These are phyloP conservation scores for Brachyistius frenatus DNA, from an alignment of 2,113 vertebrate genomes.

Conservation along the genomic window DNA sequence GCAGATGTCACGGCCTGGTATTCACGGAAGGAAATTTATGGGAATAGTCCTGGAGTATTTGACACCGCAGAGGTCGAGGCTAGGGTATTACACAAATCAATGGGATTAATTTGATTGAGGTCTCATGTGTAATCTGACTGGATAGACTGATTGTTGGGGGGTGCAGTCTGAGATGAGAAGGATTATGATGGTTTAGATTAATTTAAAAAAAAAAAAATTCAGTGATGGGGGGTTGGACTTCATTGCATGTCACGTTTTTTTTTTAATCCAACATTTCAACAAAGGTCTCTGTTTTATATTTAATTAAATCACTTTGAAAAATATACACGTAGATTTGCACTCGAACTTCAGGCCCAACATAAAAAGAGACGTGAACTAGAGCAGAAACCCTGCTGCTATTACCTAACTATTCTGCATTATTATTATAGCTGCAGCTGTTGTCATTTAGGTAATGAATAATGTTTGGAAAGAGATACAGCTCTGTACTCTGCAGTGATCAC, in stretches of 20 bases:
- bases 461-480: conserved; percentile 59
- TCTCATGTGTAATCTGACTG: conserved; percentile 75
- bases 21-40: conserved; percentile 74
- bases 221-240: conserved; percentile 22
- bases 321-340: background rate
- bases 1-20: conserved; percentile 73
- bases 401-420: conserved; percentile 27
- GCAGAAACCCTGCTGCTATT: background rate
- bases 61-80: conserved; percentile 63
- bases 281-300: background rate
- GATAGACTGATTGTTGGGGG: conserved; percentile 56
- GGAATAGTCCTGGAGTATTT: conserved; percentile 57
- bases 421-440: conserved; percentile 74
- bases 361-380: conserved; percentile 2
- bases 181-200: conserved; percentile 75
- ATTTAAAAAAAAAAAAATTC: conserved; percentile 40
- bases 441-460: conserved; percentile 76
- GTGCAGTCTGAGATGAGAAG: conserved; percentile 58
- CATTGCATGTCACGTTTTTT: conserved; percentile 5
- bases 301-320: background rate
- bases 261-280: conserved; percentile 24
- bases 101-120: conserved; percentile 78
- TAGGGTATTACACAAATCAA: conserved; percentile 72
- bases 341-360: background rate
- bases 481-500: conserved; percentile 61